Conservation (phyloP, 2,888 invertebrate genomes). For the Tetragnatha montana region DNA sequence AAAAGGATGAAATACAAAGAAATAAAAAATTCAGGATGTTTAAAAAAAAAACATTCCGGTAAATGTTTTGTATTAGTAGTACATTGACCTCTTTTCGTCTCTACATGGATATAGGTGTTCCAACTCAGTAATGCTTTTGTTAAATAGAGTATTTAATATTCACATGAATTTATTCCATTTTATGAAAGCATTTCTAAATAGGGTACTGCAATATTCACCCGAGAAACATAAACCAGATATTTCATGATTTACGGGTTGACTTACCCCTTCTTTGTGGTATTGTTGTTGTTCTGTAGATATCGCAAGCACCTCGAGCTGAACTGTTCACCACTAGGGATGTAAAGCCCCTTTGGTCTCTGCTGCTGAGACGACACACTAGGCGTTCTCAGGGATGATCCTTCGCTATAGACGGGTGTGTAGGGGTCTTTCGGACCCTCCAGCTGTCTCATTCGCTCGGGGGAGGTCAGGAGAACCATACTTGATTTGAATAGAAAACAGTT, state of each 20-base stretch:
- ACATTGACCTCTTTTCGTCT: too few species aligned
- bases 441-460: conserved; percentile 42
- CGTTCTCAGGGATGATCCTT: neutral
- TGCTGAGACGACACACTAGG: conserved; percentile 24
- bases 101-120: too few species aligned
- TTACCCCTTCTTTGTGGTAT: conserved; percentile 42
- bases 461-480: conserved; percentile 52
- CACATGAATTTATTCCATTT: too few species aligned
- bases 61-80: too few species aligned
- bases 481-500: neutral
- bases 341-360: conserved; percentile 57
- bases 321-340: conserved; percentile 58
- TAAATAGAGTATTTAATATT: too few species aligned
- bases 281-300: conserved; percentile 14
- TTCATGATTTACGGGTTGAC: neutral
- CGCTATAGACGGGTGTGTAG: conserved; percentile 4
- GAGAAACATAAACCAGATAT: too few species aligned
- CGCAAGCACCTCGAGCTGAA: conserved; percentile 51
- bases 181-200: too few species aligned
- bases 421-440: conserved; percentile 7
- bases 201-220: too few species aligned
- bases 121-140: too few species aligned
- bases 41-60: too few species aligned
- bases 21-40: too few species aligned
- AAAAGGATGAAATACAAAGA: too few species aligned